Conservation (phyloP, 2,888 invertebrate species). For the Rhorus exstirpatorius region DNA sequence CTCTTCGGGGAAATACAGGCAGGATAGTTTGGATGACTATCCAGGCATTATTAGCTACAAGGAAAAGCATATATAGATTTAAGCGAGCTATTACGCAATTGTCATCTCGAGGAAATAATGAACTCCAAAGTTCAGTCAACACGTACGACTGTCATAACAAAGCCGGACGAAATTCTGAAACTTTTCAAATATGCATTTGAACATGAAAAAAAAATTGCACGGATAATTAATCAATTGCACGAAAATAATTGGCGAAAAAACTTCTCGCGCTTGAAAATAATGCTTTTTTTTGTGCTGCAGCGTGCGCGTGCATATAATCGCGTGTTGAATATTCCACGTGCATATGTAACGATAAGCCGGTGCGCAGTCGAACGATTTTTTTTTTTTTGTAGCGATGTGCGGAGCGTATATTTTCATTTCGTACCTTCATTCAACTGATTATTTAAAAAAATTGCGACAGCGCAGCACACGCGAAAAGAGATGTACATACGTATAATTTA, state of each 20-base stretch:
- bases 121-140: slow-evolving; percentile 25
- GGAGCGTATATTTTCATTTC: neutral
- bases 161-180: neutral
- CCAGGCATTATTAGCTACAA: neutral
- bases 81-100: slow-evolving; percentile 19
- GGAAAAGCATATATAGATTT: neutral
- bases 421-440: no score
- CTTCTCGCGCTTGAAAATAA: neutral
- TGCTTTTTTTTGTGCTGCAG: neutral
- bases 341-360: neutral
- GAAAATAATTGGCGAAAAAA: neutral
- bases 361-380: neutral
- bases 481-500: no score
- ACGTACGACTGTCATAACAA: neutral
- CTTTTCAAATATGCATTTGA: neutral
- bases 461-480: no score
- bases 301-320: no score
- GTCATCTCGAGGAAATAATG: slow-evolving; percentile 19
- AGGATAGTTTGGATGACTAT: no score
- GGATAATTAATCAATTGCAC: neutral
- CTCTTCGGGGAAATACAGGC: no score
- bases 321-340: neutral
- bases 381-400: no score
- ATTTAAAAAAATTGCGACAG: no score
- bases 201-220: neutral